Evolutionary conservation across 2,797 vertebrate species (phyloP), one percentile per base, ranked within the genome.

Genomic region (Sebastes kiyomatsui): DNA sequence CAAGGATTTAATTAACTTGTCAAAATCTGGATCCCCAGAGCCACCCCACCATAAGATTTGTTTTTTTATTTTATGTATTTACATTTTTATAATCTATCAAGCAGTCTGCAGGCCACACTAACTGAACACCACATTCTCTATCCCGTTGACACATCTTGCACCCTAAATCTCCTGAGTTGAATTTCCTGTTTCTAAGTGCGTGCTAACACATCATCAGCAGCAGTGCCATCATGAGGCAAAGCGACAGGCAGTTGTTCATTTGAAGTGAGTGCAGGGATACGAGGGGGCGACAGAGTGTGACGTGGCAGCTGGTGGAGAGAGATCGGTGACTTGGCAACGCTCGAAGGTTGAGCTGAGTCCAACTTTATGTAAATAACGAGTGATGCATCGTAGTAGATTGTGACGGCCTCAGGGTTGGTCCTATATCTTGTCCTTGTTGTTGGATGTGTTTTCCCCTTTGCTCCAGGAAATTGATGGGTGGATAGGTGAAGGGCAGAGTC

Each of bases 1-100:
- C 28, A 49, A 68, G 52, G 64, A 60, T 58, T 77, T 72, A 79
- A 87, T 88, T 67, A 84, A 77, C 49, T 61, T 72, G 74, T 80
- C 67, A 75, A 35, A 70, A 14, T n/a, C 11, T 71, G 32, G 42
- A 59, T 71, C 42, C 22, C 6, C 11, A 4, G 27, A 58, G 35
- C 7, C 35, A 3, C 27, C 27, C 7, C 30, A 20, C 14, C 56
- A 16, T 12, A 33, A 28, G n/a, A 66, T 11, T 13, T 1, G 11
- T 32, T 65, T 38, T 59, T 52, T 58, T 28, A 23, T 67, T 83
- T 20, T 0, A 42, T 35, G 12, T 46, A n/a, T 66, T 62, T 38
- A 58, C 42, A 18, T 52, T 55, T 64, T 67, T 12, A 28, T 2
- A 3, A 16, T n/a, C 54, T 8, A 5, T 60, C 14, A 32, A 32